Base-by-base conservation (phyloP, 2,113 vertebrate genomes). In the Chamaetylas fuelleborni region DNA sequence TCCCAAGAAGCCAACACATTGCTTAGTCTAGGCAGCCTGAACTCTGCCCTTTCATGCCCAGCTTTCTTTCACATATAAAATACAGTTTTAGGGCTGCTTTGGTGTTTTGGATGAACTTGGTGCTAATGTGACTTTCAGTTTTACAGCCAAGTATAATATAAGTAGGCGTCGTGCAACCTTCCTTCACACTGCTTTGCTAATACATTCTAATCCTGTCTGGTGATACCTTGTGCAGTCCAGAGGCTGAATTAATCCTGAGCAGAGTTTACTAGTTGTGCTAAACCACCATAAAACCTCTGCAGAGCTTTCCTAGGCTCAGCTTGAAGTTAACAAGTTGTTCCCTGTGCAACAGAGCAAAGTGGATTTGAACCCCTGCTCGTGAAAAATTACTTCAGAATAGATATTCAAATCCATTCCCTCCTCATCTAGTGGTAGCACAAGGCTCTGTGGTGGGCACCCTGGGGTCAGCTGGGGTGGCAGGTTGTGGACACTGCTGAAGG, bases 121-220 rank as follows among this genome's bases (percentile, higher is more conserved):
- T 95, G 85, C 48, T 94, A 86, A 88, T 65, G 81, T 71, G 93
- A 53, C 34, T 86, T 79, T 54, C 10, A 29, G 40, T 69, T 92
- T 92, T 81, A 85, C 33, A 87, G 94, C 91, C 95, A 97, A 95
- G 42, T 47, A 84, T 38, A 96, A 95, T 31, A 65, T 9, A 69
- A 81, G 84, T 43, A 81, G 73, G 88, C 56, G 45, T 95, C 69
- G 0, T 40, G 50, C 69, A 90, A 86, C 31, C 61, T 96, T 91
- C 80, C 77, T 81, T 88, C 62, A 28, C 54, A 15, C 67, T 57
- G 81, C 84, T 79, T 31, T 87, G 73, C 66, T 93, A 92, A 89
- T 84, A 1, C 82, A 50, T 50, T 72, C 90, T 93, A 88, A 84
- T 90, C 70, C 92, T 70, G 57, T 81, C 88, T 94, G 78, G 79